Percentiles rank a stretch among this genome's conserved stretches.
Evolutionary conservation across 1,140 invertebrate genomes (phyloP).

Genomic region (Holotrichia oblita): DNA sequence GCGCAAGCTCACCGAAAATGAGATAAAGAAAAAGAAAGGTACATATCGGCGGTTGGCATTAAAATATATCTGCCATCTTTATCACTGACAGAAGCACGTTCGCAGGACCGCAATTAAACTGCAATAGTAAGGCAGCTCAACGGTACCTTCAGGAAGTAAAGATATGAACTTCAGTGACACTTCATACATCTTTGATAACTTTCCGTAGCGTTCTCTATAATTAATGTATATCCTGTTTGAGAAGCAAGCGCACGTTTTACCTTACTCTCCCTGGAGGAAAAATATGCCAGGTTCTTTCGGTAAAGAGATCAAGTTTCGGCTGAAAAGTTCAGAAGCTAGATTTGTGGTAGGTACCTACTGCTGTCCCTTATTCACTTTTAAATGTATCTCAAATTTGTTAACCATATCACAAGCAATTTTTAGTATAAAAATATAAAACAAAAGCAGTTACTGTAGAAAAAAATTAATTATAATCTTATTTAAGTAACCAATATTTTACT

Average conservation of each 20-base stretch:
- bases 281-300: too few species aligned
- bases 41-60: background rate
- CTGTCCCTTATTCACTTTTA: too few species aligned
- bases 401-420: too few species aligned
- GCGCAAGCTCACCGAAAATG: background rate
- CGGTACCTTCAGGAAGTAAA: background rate
- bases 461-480: too few species aligned
- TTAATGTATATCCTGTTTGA: slow-evolving; percentile 6
- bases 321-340: background rate
- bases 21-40: background rate
- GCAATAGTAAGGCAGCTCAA: too few species aligned
- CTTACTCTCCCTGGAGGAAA: background rate
- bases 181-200: slow-evolving; percentile 5
- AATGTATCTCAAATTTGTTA: too few species aligned
- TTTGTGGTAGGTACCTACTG: too few species aligned
- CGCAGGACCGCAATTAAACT: background rate
- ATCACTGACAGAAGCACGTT: background rate
- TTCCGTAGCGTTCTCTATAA: slow-evolving; percentile 7
- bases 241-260: background rate
- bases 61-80: background rate
- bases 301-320: background rate
- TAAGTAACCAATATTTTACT: too few species aligned
- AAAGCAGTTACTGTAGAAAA: too few species aligned
- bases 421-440: too few species aligned
- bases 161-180: slow-evolving; percentile 25